phyloP scores from a whole-genome alignment of 2,113 vertebrate species.

The Eretmochelys imbricata region DNA sequence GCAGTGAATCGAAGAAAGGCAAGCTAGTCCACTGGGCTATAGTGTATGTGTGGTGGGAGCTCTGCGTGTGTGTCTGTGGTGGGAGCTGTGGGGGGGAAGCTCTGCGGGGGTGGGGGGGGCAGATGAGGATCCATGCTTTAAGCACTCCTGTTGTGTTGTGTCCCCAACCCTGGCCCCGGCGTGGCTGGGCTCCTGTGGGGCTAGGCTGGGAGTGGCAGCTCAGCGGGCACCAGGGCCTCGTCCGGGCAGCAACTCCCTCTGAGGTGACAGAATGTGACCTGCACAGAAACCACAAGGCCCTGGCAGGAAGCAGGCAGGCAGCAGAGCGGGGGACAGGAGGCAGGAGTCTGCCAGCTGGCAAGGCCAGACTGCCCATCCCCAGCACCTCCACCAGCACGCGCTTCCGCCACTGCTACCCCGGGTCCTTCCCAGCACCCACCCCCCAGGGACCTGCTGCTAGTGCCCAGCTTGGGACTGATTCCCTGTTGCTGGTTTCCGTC shows the following conservation, averaged over 20 bases:
- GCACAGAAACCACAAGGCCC: not conserved
- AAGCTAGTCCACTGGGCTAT: too few relatives aligned
- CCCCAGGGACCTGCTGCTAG: not conserved
- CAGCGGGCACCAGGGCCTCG: not conserved
- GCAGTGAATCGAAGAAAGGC: too few relatives aligned
- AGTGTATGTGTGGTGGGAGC: too few relatives aligned
- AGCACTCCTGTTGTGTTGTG: not conserved
- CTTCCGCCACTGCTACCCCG: not conserved
- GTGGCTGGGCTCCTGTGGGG: not conserved
- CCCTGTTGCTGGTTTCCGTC: not conserved
- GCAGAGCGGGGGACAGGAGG: rapidly evolving
- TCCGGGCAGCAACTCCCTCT: not conserved
- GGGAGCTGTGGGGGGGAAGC: too few relatives aligned
- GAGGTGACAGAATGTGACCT: not conserved
- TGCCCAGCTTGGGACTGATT: not conserved
- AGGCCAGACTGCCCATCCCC: not conserved
- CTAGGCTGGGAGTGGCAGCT: not conserved
- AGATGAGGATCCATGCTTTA: too few relatives aligned
- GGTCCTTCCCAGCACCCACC: not conserved
- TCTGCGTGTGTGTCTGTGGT: too few relatives aligned
- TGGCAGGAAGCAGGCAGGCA: not conserved
- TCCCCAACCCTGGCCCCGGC: too few relatives aligned
- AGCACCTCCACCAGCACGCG: not conserved
- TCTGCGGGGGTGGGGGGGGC: too few relatives aligned
- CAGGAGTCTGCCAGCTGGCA: not conserved